Evolutionary conservation across 2,888 invertebrate species (phyloP), one percentile per base, ranked within the genome.

Genomic region (Watsonalla binaria): DNA sequence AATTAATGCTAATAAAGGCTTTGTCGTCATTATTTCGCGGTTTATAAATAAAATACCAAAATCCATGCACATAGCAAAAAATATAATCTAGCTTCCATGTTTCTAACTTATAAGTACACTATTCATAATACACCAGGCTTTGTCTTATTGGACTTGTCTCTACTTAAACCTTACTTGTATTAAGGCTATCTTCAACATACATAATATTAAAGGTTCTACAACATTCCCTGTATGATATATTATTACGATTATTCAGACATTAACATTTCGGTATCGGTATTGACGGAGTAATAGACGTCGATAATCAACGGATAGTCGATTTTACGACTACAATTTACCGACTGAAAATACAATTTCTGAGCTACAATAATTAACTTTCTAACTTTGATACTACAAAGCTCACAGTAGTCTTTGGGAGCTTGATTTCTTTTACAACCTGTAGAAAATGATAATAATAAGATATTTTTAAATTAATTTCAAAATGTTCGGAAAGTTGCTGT

Each of bases 1-100:
- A 89, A 85, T 87, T 87, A 88, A 90, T 89, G 85, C 73, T 5
- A 7, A 70, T 73, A 72, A 68, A 68, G 58, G 61, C 65, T 60
- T 65, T 59, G 60, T 57, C 45, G 39, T 46, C 51, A 47, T 51
- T 48, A 55, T 47, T 24, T 24, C 24, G 24, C 24, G 2, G 24
- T 24, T 24, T 24, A 1, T 24, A 24, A 24, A 24, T n/a, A 24
- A 24, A 24, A 24, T 24, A 24, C 24, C 24, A 24, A 24, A 24
- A 24, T 24, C 4, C 24, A 24, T 1, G 24, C 24, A 2, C 24
- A 24, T 24, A 24, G 24, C 24, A 24, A 24, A 24, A 24, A 24
- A 24, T 24, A 24, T 4, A 24, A 1, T 24, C 24, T 24, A 24
- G 24, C 24, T 24, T 24, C 24, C 2, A 24, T 24, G 24, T 24